phyloP scores from a whole-genome alignment of 1,140 invertebrate genomes.

The Ceratosolen solmsi region DNA sequence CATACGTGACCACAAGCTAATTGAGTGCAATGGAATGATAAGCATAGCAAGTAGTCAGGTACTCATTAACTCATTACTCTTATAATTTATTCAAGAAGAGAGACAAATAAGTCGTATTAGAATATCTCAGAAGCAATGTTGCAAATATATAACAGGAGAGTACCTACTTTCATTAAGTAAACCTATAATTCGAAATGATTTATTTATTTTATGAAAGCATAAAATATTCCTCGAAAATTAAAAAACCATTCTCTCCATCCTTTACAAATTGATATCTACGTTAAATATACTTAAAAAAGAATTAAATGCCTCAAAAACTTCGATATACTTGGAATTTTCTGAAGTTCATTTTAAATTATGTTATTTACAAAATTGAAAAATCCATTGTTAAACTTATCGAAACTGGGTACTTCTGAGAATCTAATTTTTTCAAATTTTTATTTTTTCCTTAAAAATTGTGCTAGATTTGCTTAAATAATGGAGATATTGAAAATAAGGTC shows the following conservation, averaged over 20 bases:
- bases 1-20: slow-evolving; percentile 23
- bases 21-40: slow-evolving; percentile 39
- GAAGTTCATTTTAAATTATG: slow-evolving; percentile 1
- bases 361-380: slow-evolving; percentile 50
- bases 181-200: slow-evolving; percentile 41
- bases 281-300: slow-evolving; percentile 40
- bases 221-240: slow-evolving; percentile 23
- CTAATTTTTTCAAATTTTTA: no score
- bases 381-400: slow-evolving; percentile 21
- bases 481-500: no score
- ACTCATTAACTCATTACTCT: neutral
- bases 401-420: slow-evolving; percentile 21
- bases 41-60: slow-evolving; percentile 24
- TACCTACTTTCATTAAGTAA: slow-evolving; percentile 24
- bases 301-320: slow-evolving; percentile 41
- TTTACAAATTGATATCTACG: slow-evolving; percentile 25
- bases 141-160: neutral
- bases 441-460: no score
- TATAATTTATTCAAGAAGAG: neutral
- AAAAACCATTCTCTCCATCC: slow-evolving; percentile 2
- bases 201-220: slow-evolving; percentile 28
- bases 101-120: slow-evolving; percentile 21
- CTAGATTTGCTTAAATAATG: no score
- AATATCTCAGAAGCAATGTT: slow-evolving; percentile 10
- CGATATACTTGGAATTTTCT: slow-evolving; percentile 13